phyloP scores from a whole-genome alignment of 2,888 invertebrate species.

The Acanthosepion esculentum region DNA sequence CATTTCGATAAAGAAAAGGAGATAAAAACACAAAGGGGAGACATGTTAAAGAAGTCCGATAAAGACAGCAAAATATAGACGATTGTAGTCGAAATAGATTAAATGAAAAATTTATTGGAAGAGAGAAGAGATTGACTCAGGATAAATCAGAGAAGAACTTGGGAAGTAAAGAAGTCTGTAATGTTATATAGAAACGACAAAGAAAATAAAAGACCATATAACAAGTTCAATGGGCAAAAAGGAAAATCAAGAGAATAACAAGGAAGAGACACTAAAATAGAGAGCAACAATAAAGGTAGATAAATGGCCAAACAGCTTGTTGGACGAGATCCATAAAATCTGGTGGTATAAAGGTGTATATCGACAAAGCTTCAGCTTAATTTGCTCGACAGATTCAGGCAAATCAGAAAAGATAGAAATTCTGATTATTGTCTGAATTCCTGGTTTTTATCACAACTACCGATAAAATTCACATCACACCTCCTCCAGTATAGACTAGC shows the following conservation, averaged over 20 bases:
- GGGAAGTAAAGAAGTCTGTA: too few relatives aligned
- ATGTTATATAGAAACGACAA: too few relatives aligned
- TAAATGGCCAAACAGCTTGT: not conserved
- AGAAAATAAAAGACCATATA: too few relatives aligned
- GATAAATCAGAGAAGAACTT: too few relatives aligned
- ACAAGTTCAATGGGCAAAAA: not conserved
- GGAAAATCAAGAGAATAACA: not conserved
- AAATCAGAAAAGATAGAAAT: not conserved
- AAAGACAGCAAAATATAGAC: too few relatives aligned
- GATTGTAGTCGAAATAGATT: too few relatives aligned
- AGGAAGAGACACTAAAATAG: not conserved
- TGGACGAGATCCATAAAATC: not conserved
- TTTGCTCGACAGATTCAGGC: not conserved
- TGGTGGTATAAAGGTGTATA: not conserved
- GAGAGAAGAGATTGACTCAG: too few relatives aligned
- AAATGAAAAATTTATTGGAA: too few relatives aligned
- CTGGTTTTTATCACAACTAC: not conserved
- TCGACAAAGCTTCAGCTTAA: slow-evolving; percentile 33
- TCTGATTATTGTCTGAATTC: not conserved
- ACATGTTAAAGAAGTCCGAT: too few relatives aligned
- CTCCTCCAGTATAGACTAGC: not conserved
- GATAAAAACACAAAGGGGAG: too few relatives aligned
- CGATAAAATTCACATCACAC: slow-evolving; percentile 4
- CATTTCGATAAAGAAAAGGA: too few relatives aligned
- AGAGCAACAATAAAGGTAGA: not conserved